phyloP scores from a whole-genome alignment of 2,797 vertebrate species.

The Melanogrammus aeglefinus region DNA sequence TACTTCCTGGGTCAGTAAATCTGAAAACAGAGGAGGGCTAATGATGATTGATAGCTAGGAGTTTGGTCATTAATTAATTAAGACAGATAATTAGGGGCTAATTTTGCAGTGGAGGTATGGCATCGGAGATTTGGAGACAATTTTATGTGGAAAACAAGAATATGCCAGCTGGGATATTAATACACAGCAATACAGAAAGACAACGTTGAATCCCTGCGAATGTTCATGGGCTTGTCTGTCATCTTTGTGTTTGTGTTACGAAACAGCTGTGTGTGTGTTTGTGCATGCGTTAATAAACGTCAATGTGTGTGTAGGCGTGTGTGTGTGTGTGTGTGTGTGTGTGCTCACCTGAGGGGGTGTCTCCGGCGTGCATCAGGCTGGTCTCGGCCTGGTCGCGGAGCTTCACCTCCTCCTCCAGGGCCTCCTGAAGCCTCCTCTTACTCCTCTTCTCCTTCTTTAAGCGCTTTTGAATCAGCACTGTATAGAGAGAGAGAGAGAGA shows the following conservation, averaged over 20 bases:
- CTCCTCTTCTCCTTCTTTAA: conserved; percentile 96
- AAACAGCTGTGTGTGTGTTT: background rate
- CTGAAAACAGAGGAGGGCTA: conserved; percentile 79
- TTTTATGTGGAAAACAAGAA: conserved; percentile 56
- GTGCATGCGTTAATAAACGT: background rate
- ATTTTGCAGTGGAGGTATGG: conserved; percentile 42
- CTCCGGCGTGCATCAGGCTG: conserved; percentile 82
- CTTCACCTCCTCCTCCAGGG: conserved; percentile 92
- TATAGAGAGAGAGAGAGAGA: background rate
- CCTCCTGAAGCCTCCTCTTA: conserved; percentile 96
- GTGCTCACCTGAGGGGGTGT: conserved; percentile 59
- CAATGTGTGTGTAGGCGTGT: background rate
- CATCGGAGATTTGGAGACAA: conserved; percentile 29
- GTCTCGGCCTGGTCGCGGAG: conserved; percentile 92
- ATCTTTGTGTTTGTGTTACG: background rate
- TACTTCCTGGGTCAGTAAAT: conserved; percentile 91
- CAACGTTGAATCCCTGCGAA: background rate
- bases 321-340: conserved; percentile 2
- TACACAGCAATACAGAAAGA: background rate
- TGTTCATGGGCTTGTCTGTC: background rate
- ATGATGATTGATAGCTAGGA: conserved; percentile 80
- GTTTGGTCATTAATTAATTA: conserved; percentile 66
- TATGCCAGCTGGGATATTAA: conserved; percentile 3
- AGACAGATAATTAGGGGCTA: conserved; percentile 63
- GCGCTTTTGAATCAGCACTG: conserved; percentile 92